Percentiles rank a stretch among this genome's conserved stretches.
Evolutionary conservation across 2,888 invertebrate species (phyloP).

Genomic region (Meganola albula): DNA sequence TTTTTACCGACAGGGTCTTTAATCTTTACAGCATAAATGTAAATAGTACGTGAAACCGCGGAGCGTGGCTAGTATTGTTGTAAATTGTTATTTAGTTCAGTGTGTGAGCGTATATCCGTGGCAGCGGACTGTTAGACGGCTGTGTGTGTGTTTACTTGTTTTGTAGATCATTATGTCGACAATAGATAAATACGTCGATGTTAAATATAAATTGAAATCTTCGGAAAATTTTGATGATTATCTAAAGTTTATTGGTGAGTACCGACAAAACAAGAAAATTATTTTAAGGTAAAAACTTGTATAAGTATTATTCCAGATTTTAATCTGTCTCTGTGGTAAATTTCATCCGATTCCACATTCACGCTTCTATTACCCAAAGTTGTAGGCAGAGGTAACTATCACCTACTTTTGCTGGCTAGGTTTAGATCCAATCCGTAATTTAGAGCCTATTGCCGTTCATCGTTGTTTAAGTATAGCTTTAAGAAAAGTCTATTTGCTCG

Average conservation of each 20-base stretch:
- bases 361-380: neutral
- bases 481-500: too few species aligned
- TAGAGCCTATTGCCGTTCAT: neutral
- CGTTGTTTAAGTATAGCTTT: too few species aligned
- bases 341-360: neutral
- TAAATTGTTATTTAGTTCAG: too few species aligned
- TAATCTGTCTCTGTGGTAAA: neutral
- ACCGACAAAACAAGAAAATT: neutral
- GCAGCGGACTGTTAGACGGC: too few species aligned
- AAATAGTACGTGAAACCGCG: too few species aligned
- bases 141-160: too few species aligned
- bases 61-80: too few species aligned
- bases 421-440: neutral
- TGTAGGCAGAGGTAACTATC: too few species aligned
- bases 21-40: too few species aligned
- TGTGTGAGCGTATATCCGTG: too few species aligned
- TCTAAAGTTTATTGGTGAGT: slow-evolving; percentile 52
- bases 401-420: neutral
- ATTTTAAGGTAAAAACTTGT: neutral
- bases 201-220: slow-evolving; percentile 46
- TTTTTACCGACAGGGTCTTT: too few species aligned
- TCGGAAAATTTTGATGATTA: slow-evolving; percentile 58
- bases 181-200: slow-evolving; percentile 40
- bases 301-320: neutral
- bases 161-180: slow-evolving; percentile 9